Evolutionary conservation across 2,113 vertebrate genomes (phyloP), one percentile per base, ranked within the genome.

Genomic region (Pollimyrus isidori): DNA sequence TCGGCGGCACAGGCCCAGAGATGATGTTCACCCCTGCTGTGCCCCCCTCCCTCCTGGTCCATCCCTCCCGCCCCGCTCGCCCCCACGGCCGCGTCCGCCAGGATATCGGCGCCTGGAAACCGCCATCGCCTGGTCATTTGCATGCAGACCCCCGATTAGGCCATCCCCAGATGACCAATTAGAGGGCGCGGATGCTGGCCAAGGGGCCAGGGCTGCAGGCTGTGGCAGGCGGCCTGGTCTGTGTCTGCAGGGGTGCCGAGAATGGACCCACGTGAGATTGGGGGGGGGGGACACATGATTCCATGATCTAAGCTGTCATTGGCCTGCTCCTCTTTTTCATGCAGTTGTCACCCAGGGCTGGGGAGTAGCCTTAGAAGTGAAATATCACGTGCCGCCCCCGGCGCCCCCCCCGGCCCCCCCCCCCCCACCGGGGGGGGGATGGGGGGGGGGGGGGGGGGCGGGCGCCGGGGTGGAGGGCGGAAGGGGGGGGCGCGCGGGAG

Each of bases 151-250:
- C 97, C 97, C 97, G 97, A 98, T 98, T 98, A 97, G 96, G 96
- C 97, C 98, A 97, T 98, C 98, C 98, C 98, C 98, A 99, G 97
- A 99, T 98, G 98, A 97, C 98, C 98, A 99, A 99, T 99, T 99
- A 99, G 99, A 99, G 98, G 97, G 96, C 98, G 98, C 97, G 98
- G 99, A 97, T 98, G 97, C 97, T 97, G 98, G 94, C 94, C 93
- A 89, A 95, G 96, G 97, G 97, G 96, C 96, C 92, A 92, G 91
- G 94, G 97, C 97, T 97, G 92, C 95, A 97, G 97, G 98, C 97
- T 94, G 96, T 95, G 95, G 97, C 98, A 99, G 97, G 97, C 98
- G 97, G 97, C 93, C 48, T 85, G 94, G 93, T 94, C 95, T 94
- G 91, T 91, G 45, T 45, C 82, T 45, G 82, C 7, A 45, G 82